These are phyloP conservation scores for Vulpes vulpes DNA, from an alignment of 2,113 vertebrate species.

Conservation along the genomic window DNA sequence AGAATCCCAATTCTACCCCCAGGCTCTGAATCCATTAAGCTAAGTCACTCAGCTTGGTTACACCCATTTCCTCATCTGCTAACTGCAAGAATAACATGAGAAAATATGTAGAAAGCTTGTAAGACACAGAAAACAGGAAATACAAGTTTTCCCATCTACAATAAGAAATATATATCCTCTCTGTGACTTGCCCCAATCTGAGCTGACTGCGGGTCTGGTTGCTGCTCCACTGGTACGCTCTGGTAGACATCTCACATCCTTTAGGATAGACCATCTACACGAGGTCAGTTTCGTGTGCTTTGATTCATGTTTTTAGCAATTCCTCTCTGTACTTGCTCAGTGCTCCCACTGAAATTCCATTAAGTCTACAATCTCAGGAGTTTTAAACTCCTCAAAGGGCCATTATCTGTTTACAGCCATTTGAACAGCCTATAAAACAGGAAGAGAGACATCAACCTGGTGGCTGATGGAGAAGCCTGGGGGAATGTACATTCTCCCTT, in stretches of 20 bases:
- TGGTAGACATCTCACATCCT: too few relatives aligned
- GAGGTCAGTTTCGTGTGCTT: not conserved
- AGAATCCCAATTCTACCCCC: not conserved
- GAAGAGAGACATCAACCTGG: not conserved
- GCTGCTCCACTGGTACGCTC: not conserved
- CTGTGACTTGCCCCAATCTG: not conserved
- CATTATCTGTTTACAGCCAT: not conserved
- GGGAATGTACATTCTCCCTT: not conserved
- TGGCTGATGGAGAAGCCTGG: not conserved
- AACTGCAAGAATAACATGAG: not conserved
- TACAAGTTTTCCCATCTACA: not conserved
- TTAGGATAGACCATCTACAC: not conserved
- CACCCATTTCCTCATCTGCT: not conserved
- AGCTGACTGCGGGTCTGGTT: not conserved
- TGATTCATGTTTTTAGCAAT: not conserved
- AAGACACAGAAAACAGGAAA: not conserved
- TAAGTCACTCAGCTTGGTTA: not conserved
- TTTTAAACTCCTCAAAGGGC: not conserved
- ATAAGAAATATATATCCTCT: not conserved
- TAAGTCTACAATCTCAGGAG: not conserved
- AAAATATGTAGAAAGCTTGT: not conserved
- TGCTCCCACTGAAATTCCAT: not conserved
- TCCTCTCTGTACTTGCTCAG: not conserved
- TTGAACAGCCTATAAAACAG: not conserved
- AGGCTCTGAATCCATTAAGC: not conserved